These are phyloP conservation scores for Sinella curviseta DNA, from an alignment of 1,140 invertebrate genomes.

Conservation along the genomic window DNA sequence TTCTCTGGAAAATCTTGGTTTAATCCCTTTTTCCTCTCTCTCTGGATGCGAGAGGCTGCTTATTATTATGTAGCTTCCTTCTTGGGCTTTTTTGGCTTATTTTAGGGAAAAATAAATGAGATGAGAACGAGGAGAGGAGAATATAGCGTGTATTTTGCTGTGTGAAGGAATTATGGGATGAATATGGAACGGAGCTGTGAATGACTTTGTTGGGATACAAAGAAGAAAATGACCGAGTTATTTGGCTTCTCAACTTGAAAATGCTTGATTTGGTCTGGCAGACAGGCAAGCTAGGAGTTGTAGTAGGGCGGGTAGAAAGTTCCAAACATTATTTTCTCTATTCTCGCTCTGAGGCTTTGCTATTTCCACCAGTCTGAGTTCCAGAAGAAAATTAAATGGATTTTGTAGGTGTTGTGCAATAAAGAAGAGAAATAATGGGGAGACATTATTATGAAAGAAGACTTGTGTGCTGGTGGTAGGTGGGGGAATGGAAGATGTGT, in stretches of 20 bases:
- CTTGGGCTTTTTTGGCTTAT: background rate
- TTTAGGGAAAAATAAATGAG: conserved; percentile 43
- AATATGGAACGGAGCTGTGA: background rate
- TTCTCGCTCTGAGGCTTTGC: background rate
- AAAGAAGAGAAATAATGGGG: background rate
- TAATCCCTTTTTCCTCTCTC: conserved; percentile 46
- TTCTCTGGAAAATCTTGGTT: conserved; percentile 42
- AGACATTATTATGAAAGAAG: conserved; percentile 38
- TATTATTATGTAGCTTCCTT: background rate
- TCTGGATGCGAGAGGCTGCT: background rate
- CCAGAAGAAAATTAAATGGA: background rate
- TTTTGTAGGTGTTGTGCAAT: background rate
- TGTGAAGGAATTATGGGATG: background rate
- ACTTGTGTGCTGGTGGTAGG: conserved; percentile 22
- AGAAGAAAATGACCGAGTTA: conserved; percentile 17
- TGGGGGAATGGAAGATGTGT: conserved; percentile 28
- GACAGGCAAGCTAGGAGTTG: background rate
- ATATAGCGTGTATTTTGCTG: background rate
- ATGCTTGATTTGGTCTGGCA: conserved; percentile 17
- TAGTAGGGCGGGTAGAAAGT: background rate
- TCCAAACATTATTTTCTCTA: background rate
- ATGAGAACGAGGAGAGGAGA: background rate
- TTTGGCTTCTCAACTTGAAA: conserved; percentile 19
- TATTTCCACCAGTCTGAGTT: background rate
- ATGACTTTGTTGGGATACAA: background rate